These are phyloP conservation scores for Cynocephalus volans DNA, from an alignment of 2,113 vertebrate genomes.

Conservation along the genomic window DNA sequence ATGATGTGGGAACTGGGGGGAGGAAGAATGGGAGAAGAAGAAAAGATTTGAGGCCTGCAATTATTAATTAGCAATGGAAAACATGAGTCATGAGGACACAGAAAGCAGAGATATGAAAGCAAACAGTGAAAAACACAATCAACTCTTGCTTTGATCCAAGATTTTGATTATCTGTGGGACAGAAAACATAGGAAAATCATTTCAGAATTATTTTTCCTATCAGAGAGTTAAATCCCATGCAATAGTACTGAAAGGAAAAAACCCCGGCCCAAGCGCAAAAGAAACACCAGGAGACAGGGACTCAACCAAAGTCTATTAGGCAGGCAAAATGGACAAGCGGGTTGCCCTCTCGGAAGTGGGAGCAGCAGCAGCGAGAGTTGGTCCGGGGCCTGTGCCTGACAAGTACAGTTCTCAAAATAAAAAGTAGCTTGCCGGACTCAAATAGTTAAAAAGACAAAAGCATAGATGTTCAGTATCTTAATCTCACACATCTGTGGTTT, in stretches of 20 bases:
- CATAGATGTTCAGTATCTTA: neutral
- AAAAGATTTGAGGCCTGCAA: neutral
- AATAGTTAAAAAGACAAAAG: conserved; percentile 42
- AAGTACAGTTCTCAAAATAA: neutral
- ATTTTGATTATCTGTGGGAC: neutral
- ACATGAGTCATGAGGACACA: neutral
- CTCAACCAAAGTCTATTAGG: too few species aligned
- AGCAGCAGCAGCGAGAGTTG: too few species aligned
- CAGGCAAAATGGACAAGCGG: too few species aligned
- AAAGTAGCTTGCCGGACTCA: neutral
- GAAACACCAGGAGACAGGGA: too few species aligned
- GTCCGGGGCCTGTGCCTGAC: too few species aligned
- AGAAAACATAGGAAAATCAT: neutral
- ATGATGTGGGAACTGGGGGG: neutral
- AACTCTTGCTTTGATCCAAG: neutral
- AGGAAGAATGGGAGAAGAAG: neutral
- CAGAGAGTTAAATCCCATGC: neutral
- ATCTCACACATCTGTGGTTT: neutral
- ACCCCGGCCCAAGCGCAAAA: too few species aligned
- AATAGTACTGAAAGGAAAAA: neutral
- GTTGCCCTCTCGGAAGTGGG: too few species aligned
- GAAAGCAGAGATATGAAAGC: neutral
- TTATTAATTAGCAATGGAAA: neutral
- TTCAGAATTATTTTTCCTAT: neutral
- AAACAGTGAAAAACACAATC: neutral